phyloP scores from a whole-genome alignment of 2,888 invertebrate species.

The Leptothorax acervorum region DNA sequence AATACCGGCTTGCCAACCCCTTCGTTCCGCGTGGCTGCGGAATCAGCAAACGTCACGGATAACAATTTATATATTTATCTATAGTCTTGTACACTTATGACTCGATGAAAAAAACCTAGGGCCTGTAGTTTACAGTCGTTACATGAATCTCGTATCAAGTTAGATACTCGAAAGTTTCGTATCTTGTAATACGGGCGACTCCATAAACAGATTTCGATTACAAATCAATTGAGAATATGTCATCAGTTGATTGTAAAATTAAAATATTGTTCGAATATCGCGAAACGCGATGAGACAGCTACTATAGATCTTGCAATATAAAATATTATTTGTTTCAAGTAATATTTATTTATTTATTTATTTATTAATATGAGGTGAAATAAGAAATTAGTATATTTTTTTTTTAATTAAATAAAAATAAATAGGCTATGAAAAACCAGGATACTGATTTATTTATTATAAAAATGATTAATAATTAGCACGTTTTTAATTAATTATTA shows the following conservation, averaged over 20 bases:
- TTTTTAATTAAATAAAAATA: not conserved
- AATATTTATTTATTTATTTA: not conserved
- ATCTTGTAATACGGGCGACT: not conserved
- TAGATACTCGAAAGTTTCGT: not conserved
- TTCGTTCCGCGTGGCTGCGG: slow-evolving; percentile 55
- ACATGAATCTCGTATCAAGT: not conserved
- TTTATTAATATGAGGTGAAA: not conserved
- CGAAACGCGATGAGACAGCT: not conserved
- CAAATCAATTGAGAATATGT: not conserved
- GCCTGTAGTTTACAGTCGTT: not conserved
- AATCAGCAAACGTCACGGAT: slow-evolving; percentile 50
- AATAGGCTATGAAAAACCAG: not conserved
- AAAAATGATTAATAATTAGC: not conserved
- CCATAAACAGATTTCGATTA: not conserved
- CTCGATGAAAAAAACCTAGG: not conserved
- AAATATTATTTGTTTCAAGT: not conserved
- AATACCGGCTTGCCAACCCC: slow-evolving; percentile 55
- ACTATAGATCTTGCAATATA: not conserved
- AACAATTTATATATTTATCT: slow-evolving; percentile 36
- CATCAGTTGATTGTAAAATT: not conserved
- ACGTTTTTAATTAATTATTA: not conserved
- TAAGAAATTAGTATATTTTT: not conserved
- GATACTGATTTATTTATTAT: not conserved
- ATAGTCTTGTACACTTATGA: not conserved
- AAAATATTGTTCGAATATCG: not conserved